Evolutionary conservation across 2,113 vertebrate genomes (phyloP).

Genomic region (Speoplatyrhinus poulsoni): DNA sequence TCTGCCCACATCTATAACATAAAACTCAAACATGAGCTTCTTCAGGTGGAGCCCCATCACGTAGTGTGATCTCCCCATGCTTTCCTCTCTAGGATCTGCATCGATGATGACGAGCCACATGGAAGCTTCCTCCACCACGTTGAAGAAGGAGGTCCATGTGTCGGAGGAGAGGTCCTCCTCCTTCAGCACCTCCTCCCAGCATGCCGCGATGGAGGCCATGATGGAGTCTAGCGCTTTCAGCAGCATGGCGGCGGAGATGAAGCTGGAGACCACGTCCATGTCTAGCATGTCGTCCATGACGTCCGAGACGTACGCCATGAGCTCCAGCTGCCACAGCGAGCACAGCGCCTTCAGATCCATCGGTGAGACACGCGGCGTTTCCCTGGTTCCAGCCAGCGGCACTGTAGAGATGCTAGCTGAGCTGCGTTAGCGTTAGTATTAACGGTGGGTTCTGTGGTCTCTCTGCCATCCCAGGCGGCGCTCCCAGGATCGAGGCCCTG

Average conservation of each 20-base stretch:
- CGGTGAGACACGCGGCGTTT: conserved; percentile 57
- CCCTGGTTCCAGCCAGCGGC: too few relatives aligned
- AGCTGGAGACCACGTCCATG: conserved; percentile 96
- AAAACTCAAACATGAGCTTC: too few relatives aligned
- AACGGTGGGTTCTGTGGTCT: not conserved
- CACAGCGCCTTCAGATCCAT: conserved; percentile 87
- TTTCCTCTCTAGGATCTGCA: conserved; percentile 52
- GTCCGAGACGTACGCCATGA: conserved; percentile 88
- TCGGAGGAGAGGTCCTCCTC: conserved; percentile 65
- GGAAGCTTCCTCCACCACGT: conserved; percentile 50
- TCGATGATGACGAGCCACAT: conserved; percentile 55
- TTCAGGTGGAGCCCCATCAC: too few relatives aligned
- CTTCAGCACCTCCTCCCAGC: conserved; percentile 69
- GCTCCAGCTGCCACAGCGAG: conserved; percentile 87
- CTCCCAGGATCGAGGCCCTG: conserved; percentile 98
- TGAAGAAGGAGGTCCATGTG: conserved; percentile 59
- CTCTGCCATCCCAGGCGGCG: conserved; percentile 69
- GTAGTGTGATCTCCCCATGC: not conserved
- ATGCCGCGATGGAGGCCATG: conserved; percentile 87
- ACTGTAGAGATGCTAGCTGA: too few relatives aligned
- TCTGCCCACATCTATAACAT: not conserved
- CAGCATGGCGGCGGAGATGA: conserved; percentile 92
- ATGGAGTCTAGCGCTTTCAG: conserved; percentile 91
- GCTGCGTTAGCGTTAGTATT: too few relatives aligned
- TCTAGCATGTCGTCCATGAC: conserved; percentile 94